Percentiles rank a stretch among this genome's conserved stretches.
Evolutionary conservation across 2,797 vertebrate species (phyloP).

Genomic region (Macrochelys suwanniensis): DNA sequence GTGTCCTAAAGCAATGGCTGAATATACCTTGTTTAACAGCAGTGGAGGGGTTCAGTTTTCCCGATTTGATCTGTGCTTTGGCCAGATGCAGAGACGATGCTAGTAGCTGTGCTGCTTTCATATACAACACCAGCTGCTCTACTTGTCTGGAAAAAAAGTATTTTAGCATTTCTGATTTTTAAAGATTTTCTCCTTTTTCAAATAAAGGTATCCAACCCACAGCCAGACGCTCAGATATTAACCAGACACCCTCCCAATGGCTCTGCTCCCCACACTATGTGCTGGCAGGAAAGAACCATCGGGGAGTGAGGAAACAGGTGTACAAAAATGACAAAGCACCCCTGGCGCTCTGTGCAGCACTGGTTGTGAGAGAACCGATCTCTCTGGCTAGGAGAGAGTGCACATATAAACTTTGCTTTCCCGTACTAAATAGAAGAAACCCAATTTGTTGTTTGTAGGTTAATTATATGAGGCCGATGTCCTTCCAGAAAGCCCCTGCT

Average conservation of each 20-base stretch:
- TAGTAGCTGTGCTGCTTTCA: conserved; percentile 96
- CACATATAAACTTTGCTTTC: background rate
- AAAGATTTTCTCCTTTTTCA: background rate
- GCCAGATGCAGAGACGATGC: conserved; percentile 96
- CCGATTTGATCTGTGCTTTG: conserved; percentile 95
- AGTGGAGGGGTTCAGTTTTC: conserved; percentile 94
- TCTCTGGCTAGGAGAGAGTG: background rate
- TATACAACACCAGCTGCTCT: conserved; percentile 96
- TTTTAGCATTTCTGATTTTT: background rate
- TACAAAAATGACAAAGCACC: conserved; percentile 52
- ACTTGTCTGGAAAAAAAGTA: conserved; percentile 85
- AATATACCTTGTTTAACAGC: conserved; percentile 94
- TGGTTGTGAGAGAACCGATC: conserved; percentile 22
- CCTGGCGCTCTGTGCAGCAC: conserved; percentile 33
- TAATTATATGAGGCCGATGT: background rate
- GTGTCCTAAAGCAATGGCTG: background rate
- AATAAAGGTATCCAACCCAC: background rate
- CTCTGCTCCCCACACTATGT: background rate
- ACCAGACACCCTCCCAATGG: background rate
- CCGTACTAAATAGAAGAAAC: background rate
- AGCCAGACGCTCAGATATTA: background rate
- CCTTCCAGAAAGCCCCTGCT: conserved; percentile 27
- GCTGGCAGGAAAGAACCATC: background rate
- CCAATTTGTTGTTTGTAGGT: conserved; percentile 10
- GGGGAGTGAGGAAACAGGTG: conserved; percentile 34